Evolutionary conservation across 2,888 invertebrate genomes (phyloP), one percentile per base, ranked within the genome.

Genomic region (Amblyjoppa fuscipennis): DNA sequence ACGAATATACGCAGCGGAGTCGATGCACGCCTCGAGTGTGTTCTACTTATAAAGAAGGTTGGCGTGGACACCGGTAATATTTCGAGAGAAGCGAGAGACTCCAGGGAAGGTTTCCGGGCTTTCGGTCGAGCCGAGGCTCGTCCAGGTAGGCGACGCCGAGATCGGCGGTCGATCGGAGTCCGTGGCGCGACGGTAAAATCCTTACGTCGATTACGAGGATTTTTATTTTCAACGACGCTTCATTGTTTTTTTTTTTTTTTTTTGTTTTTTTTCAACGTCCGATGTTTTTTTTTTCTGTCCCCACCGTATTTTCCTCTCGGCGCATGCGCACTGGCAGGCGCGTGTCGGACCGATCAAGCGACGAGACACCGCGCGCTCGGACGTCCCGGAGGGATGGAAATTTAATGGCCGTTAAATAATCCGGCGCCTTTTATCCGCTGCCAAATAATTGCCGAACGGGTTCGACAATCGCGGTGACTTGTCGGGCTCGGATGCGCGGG

Each of bases 31-130:
- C 31, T 61, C 0, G 61, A 61, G 11, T 41, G 34, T 25, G 3
- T 13, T 61, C 61, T 61, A 61, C 31, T 61, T 61, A 31, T 61
- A 61, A 61, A 61, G 61, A 28, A 16, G 61, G 16, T 28, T 61
- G 61, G 61, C 28, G 61, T 61, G 25, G 61, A 61, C 28, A 59
- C 31, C 13, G 41, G 61, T 28, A 61, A 11, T 28, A 4, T 16
- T 61, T 61, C 16, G 31, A 61, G 61, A 61, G 13, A 9, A 61
- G 31, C 61, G 31, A 61, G 61, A 61, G 61, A 20, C 20, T 51
- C 13, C 51, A 6, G 0, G 0, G n/a, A 53, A 16, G n/a, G 6
- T 53, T 16, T n/a, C 2, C n/a, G n/a, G 3, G n/a, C 2, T 41
- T 41, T 41, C 34, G 34, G 34, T 34, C 34, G 7, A 34, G 6